Conservation (phyloP, 1,140 invertebrate genomes). For the Euwallacea fornicatus region DNA sequence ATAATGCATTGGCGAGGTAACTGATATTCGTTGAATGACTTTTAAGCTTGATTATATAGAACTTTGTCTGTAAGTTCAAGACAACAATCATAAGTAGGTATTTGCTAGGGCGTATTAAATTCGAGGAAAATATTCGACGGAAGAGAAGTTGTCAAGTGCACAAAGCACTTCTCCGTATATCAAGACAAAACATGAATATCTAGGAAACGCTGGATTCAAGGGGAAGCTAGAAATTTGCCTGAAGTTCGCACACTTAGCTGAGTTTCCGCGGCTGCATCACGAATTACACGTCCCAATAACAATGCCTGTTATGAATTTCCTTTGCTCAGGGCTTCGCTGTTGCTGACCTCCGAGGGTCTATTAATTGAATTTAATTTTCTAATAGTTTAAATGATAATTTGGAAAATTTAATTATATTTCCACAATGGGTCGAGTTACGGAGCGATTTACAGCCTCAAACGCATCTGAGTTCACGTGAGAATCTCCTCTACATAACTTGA, state of each 20-base stretch:
- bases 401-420: too few species aligned
- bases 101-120: too few species aligned
- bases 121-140: background rate
- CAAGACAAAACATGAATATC: constrained; percentile 3
- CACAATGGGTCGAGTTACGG: too few species aligned
- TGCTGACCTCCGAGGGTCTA: background rate
- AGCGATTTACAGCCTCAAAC: too few species aligned
- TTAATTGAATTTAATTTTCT: background rate
- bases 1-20: too few species aligned
- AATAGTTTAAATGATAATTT: too few species aligned
- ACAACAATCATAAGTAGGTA: too few species aligned
- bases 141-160: constrained; percentile 1
- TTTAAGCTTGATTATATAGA: too few species aligned
- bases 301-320: background rate
- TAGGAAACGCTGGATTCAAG: background rate
- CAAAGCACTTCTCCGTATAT: background rate
- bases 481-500: too few species aligned
- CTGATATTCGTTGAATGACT: too few species aligned
- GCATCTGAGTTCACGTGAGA: too few species aligned
- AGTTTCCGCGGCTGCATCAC: background rate
- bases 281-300: constrained; percentile 6
- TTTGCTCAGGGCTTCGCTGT: background rate
- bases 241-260: constrained; percentile 3
- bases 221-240: constrained; percentile 1
- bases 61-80: too few species aligned